These are phyloP conservation scores for Choloepus hoffmanni DNA, from an alignment of 2,113 vertebrate species.

Conservation along the genomic window DNA sequence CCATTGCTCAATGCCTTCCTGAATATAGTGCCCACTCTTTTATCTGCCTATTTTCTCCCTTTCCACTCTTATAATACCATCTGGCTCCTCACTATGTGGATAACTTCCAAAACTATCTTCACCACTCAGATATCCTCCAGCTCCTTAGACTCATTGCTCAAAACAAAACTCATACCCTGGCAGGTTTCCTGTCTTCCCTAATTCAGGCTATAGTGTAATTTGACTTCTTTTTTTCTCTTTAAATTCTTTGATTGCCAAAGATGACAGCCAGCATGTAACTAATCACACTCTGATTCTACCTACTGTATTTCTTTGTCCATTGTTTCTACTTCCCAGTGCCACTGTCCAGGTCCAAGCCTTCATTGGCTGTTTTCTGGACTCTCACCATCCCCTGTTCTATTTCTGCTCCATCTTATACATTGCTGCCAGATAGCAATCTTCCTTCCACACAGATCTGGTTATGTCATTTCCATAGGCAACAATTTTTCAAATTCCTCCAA, in stretches of 20 bases:
- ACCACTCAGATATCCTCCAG: constrained; percentile 67
- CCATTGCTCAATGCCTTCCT: neutral
- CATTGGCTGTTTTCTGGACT: neutral
- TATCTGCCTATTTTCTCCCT: constrained; percentile 59
- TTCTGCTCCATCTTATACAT: neutral
- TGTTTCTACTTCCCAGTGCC: neutral
- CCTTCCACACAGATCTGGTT: neutral
- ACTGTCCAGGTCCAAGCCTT: neutral
- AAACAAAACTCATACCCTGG: constrained; percentile 64
- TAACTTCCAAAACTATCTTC: constrained; percentile 73
- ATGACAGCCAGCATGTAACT: neutral
- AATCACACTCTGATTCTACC: neutral
- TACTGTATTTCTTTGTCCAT: neutral
- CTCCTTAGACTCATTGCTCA: constrained; percentile 61
- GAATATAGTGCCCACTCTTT: constrained; percentile 15
- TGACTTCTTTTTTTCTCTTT: constrained; percentile 48
- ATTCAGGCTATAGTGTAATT: constrained; percentile 30
- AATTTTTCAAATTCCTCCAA: neutral
- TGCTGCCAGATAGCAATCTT: neutral
- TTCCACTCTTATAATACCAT: constrained; percentile 62
- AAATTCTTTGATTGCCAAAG: neutral
- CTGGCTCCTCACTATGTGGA: constrained; percentile 63
- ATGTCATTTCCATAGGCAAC: neutral
- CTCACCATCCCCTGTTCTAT: neutral
- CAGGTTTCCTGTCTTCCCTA: constrained; percentile 53